These are phyloP conservation scores for Rugalucina vietnamica DNA, from an alignment of 2,888 invertebrate species.

Conservation along the genomic window DNA sequence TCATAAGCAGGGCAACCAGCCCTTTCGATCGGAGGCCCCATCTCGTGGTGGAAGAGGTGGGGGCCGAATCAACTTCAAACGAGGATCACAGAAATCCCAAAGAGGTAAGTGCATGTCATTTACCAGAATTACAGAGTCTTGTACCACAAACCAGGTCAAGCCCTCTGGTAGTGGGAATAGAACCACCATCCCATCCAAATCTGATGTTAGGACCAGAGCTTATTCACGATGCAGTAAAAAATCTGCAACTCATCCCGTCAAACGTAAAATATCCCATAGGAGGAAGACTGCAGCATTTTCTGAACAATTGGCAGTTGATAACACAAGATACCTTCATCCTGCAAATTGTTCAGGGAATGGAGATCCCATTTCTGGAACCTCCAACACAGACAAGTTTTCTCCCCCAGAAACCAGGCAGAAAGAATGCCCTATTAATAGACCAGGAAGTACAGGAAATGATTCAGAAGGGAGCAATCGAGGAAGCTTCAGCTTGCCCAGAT, in stretches of 20 bases:
- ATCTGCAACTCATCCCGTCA: neutral
- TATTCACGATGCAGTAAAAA: neutral
- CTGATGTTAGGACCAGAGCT: neutral
- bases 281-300: neutral
- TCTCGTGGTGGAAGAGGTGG: too few relatives aligned
- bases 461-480: neutral
- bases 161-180: neutral
- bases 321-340: neutral
- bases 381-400: neutral
- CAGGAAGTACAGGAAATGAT: neutral
- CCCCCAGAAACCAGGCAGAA: neutral
- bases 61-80: too few relatives aligned
- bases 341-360: neutral
- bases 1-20: too few relatives aligned
- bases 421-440: neutral
- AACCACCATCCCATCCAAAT: neutral
- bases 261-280: neutral
- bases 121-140: too few relatives aligned
- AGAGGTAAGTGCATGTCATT: too few relatives aligned
- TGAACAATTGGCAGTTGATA: neutral
- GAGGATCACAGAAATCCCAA: too few relatives aligned
- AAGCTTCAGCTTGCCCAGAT: neutral
- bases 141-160: too few relatives aligned
- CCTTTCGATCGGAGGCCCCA: too few relatives aligned
- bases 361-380: neutral